Conservation (phyloP, 2,113 vertebrate species). For the Podocnemis expansa region DNA sequence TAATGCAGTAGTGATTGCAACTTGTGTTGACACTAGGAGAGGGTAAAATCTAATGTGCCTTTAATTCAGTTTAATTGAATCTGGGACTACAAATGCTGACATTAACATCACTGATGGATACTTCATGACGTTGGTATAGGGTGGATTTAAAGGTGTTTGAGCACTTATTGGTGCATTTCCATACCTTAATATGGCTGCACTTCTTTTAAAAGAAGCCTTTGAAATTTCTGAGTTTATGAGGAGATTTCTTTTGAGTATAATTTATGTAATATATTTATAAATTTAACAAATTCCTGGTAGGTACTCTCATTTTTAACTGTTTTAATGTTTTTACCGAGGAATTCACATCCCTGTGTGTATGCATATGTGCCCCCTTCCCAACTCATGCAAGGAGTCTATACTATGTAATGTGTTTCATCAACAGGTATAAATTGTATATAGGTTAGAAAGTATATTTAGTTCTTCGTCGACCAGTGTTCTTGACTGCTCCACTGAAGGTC, state of each 20-base stretch:
- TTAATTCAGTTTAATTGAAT: not conserved
- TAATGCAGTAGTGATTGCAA: not conserved
- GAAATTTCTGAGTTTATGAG: not conserved
- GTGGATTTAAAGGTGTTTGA: not conserved
- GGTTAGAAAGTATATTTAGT: not conserved
- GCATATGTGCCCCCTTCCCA: no score
- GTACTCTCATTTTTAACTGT: not conserved
- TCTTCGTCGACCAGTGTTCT: no score
- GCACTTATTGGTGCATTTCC: not conserved
- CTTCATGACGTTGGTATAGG: not conserved
- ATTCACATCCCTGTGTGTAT: not conserved
- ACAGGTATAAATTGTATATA: not conserved
- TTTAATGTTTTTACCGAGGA: not conserved
- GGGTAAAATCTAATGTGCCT: not conserved
- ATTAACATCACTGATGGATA: not conserved
- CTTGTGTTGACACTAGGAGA: not conserved
- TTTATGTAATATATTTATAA: not conserved
- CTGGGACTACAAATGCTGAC: not conserved
- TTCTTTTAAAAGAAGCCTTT: not conserved
- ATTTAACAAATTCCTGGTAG: not conserved
- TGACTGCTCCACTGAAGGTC: no score
- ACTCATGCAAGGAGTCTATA: not conserved
- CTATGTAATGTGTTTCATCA: not conserved
- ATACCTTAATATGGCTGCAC: not conserved
- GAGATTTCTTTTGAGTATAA: not conserved